Evolutionary conservation across 2,888 invertebrate genomes (phyloP).

Genomic region (Agonopterix heracliana): DNA sequence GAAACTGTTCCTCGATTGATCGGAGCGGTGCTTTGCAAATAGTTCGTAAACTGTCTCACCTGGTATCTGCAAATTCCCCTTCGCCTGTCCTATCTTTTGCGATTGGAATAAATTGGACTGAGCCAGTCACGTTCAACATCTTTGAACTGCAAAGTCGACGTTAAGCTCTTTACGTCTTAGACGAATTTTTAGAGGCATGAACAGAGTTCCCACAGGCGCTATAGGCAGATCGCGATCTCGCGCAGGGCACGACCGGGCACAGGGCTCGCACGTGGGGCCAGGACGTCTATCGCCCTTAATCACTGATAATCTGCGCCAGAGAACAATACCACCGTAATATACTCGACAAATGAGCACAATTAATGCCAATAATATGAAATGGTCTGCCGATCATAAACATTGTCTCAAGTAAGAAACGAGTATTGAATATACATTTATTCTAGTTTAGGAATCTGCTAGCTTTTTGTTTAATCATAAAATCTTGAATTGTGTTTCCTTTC

Average conservation of each 20-base stretch:
- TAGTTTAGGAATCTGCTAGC: neutral
- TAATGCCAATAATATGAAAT: constrained; percentile 47
- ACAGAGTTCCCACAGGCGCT: constrained; percentile 47
- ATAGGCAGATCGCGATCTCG: constrained; percentile 52
- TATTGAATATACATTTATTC: constrained; percentile 1
- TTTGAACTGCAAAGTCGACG: constrained; percentile 6
- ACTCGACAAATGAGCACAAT: constrained; percentile 55
- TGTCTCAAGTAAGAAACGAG: constrained; percentile 7
- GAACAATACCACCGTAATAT: constrained; percentile 53
- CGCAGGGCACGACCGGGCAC: constrained; percentile 55
- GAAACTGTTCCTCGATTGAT: constrained; percentile 45
- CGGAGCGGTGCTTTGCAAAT: constrained; percentile 34
- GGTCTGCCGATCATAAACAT: constrained; percentile 20
- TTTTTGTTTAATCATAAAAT: neutral
- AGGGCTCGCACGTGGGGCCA: constrained; percentile 50
- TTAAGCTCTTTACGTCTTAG: constrained; percentile 16
- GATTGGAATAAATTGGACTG: constrained; percentile 25
- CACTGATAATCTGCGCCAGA: constrained; percentile 51
- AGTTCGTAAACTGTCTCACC: constrained; percentile 36
- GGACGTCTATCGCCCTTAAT: constrained; percentile 51
- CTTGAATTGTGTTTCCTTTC: neutral
- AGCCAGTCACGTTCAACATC: constrained; percentile 23
- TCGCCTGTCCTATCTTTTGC: constrained; percentile 13
- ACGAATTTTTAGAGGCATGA: constrained; percentile 10
- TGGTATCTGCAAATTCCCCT: constrained; percentile 25